Evolutionary conservation across 2,113 vertebrate genomes (phyloP).

Genomic region (Carettochelys insculpta): DNA sequence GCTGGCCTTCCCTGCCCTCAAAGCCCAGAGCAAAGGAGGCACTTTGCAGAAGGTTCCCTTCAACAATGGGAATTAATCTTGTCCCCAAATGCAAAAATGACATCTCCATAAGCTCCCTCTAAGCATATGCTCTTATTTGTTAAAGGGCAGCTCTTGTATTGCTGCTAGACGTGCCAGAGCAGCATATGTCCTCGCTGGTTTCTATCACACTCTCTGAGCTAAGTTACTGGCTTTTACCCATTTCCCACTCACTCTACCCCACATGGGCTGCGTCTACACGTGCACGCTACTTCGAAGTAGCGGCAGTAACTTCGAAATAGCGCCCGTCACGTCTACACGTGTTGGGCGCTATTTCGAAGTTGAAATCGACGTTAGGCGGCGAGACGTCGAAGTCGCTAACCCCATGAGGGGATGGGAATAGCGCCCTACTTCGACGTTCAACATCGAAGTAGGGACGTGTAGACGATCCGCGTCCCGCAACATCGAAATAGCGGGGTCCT

Average conservation of each 20-base stretch:
- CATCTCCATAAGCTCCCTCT: constrained; percentile 19
- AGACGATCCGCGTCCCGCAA: too few species aligned
- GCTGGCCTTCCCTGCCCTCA: constrained; percentile 46
- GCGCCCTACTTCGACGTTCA: too few species aligned
- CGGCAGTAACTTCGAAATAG: too few species aligned
- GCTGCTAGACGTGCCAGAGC: constrained; percentile 6
- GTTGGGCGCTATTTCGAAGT: too few species aligned
- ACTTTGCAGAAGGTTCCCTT: constrained; percentile 28
- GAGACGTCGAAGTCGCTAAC: too few species aligned
- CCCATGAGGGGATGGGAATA: too few species aligned
- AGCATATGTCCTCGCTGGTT: background rate
- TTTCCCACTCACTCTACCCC: background rate
- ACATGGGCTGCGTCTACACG: too few species aligned
- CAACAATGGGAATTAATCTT: constrained; percentile 13
- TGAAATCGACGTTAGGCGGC: too few species aligned
- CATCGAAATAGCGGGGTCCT: too few species aligned
- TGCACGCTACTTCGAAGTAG: too few species aligned
- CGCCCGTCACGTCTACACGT: too few species aligned
- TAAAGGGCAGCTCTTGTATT: constrained; percentile 33
- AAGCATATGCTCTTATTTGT: constrained; percentile 5
- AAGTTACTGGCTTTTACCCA: background rate
- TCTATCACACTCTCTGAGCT: constrained; percentile 8
- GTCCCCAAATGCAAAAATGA: constrained; percentile 23
- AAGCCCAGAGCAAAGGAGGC: constrained; percentile 48
- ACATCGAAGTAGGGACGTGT: too few species aligned